These are phyloP conservation scores for Carcharodon carcharias DNA, from an alignment of 2,797 vertebrate genomes.

Conservation along the genomic window DNA sequence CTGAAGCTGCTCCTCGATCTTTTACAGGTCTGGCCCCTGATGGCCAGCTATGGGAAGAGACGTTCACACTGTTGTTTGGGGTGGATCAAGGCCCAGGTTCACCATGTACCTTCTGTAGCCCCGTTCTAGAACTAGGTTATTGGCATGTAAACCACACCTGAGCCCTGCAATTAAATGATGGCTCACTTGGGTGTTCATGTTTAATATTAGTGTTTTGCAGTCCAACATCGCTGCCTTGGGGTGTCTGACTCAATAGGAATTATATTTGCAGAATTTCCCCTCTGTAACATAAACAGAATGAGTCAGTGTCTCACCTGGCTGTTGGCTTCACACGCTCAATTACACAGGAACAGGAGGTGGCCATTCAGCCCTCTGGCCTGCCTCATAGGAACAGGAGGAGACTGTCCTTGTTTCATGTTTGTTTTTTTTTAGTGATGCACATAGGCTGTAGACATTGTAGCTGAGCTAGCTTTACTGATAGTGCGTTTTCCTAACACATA, in stretches of 20 bases:
- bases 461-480: too few species aligned
- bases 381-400: too few species aligned
- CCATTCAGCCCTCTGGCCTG: not conserved
- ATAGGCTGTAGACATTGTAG: too few species aligned
- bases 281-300: not conserved
- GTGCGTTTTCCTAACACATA: too few species aligned
- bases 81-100: not conserved
- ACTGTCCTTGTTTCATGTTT: too few species aligned
- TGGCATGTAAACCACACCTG: not conserved
- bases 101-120: not conserved
- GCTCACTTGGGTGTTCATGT: not conserved
- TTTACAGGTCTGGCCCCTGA: not conserved
- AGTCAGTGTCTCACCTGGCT: not conserved
- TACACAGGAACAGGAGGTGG: not conserved
- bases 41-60: not conserved
- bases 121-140: not conserved
- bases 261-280: not conserved
- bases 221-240: not conserved
- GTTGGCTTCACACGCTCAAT: not conserved
- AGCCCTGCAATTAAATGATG: not conserved
- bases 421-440: too few species aligned
- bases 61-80: too few species aligned
- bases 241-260: not conserved
- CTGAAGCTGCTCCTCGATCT: not conserved
- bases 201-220: not conserved